These are phyloP conservation scores for Agonum fuliginosum DNA, from an alignment of 2,888 invertebrate species.

Conservation along the genomic window DNA sequence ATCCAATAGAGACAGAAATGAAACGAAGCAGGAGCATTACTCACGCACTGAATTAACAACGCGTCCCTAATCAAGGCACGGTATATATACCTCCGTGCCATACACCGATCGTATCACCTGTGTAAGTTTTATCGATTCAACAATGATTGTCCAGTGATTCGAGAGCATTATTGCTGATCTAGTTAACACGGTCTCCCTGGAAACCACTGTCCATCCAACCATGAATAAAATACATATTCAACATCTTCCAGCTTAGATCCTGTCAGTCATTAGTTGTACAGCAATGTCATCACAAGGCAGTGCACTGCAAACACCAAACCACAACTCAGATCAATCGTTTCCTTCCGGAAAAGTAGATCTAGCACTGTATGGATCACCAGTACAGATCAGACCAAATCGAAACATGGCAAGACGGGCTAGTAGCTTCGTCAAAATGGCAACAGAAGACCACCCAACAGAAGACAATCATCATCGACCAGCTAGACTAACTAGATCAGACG, in stretches of 20 bases:
- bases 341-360: constrained; percentile 29
- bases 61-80: constrained; percentile 27
- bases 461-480: constrained; percentile 28
- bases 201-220: constrained; percentile 50
- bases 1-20: constrained; percentile 1
- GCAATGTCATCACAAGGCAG: constrained; percentile 44
- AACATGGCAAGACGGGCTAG: constrained; percentile 33
- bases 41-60: constrained; percentile 34
- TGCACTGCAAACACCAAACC: constrained; percentile 10
- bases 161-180: constrained; percentile 61
- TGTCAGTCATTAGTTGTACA: constrained; percentile 1
- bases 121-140: constrained; percentile 65
- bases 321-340: constrained; percentile 29
- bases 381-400: constrained; percentile 46
- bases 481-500: constrained; percentile 33
- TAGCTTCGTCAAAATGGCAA: constrained; percentile 46
- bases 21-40: neutral
- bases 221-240: constrained; percentile 24
- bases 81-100: neutral
- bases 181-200: constrained; percentile 52
- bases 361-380: constrained; percentile 49
- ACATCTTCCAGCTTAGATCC: neutral
- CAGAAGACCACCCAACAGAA: constrained; percentile 34
- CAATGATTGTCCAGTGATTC: constrained; percentile 66
- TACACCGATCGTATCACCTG: constrained; percentile 13